phyloP scores from a whole-genome alignment of 2,888 invertebrate genomes.

The Abrostola triplasia region DNA sequence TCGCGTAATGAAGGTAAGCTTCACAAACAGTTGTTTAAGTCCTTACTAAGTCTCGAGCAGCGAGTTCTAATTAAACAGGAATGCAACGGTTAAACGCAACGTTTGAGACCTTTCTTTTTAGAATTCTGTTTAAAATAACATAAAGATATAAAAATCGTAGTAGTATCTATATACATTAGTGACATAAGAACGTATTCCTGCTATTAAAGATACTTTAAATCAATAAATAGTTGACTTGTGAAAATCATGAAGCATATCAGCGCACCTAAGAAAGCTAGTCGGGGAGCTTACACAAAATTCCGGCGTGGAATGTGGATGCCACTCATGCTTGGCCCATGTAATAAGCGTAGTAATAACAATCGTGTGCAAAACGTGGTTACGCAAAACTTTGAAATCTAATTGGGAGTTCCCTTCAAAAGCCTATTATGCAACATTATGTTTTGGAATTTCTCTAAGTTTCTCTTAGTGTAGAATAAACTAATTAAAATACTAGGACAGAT shows the following conservation, averaged over 20 bases:
- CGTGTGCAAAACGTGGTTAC: constrained; percentile 32
- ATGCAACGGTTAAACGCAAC: constrained; percentile 49
- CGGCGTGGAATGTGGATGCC: constrained; percentile 59
- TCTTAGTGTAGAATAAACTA: no score
- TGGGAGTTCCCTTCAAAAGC: constrained; percentile 42
- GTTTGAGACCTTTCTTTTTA: constrained; percentile 28
- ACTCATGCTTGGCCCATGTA: constrained; percentile 47
- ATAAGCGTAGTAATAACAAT: constrained; percentile 48
- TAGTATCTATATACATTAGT: neutral
- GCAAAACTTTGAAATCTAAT: constrained; percentile 38
- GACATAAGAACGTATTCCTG: constrained; percentile 11
- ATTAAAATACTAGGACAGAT: no score
- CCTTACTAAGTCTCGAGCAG: constrained; percentile 59
- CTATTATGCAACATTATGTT: constrained; percentile 25
- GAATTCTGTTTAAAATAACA: constrained; percentile 20
- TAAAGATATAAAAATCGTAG: constrained; percentile 18
- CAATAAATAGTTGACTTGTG: constrained; percentile 44
- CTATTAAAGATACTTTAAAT: constrained; percentile 26
- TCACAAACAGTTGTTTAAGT: constrained; percentile 64
- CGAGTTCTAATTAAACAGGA: constrained; percentile 62
- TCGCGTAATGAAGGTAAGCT: constrained; percentile 64
- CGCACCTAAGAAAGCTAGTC: constrained; percentile 54
- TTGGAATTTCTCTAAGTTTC: constrained; percentile 12
- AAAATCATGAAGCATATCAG: constrained; percentile 43
- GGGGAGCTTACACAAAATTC: constrained; percentile 60